These are phyloP conservation scores for Tanypteryx hageni DNA, from an alignment of 2,888 invertebrate genomes.

Conservation along the genomic window DNA sequence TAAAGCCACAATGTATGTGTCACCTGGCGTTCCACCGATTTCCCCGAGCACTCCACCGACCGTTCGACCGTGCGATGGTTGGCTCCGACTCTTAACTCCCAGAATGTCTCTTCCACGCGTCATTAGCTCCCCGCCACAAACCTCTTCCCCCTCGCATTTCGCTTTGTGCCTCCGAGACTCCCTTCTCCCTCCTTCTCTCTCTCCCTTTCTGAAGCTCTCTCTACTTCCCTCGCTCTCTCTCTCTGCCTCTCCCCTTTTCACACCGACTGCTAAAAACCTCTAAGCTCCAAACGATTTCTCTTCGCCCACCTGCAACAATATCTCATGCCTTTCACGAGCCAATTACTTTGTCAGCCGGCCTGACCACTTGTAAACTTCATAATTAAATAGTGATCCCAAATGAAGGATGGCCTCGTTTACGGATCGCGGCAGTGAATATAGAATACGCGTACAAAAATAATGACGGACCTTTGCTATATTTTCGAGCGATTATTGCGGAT, in stretches of 20 bases:
- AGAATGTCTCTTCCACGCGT: conserved; percentile 15
- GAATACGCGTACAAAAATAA: not conserved
- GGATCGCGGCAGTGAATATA: not conserved
- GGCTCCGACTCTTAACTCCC: not conserved
- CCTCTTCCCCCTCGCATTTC: not conserved
- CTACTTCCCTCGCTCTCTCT: no score
- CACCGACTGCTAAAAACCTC: conserved; percentile 4
- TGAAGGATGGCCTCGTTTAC: not conserved
- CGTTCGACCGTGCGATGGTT: not conserved
- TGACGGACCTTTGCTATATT: not conserved
- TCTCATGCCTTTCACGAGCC: conserved; percentile 3
- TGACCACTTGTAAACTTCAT: not conserved
- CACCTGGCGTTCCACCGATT: conserved; percentile 22
- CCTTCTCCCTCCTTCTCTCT: no score
- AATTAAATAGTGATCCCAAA: not conserved
- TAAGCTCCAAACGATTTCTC: not conserved
- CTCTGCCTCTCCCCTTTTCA: not conserved
- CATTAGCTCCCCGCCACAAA: not conserved
- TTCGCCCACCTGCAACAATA: conserved; percentile 25
- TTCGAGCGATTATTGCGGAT: not conserved
- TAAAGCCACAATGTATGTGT: not conserved
- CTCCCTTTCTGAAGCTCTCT: no score
- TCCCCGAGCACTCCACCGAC: not conserved
- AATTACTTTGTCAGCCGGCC: not conserved
- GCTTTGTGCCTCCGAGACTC: no score